These are phyloP conservation scores for Neosalanx taihuensis DNA, from an alignment of 2,797 vertebrate species.

Conservation along the genomic window DNA sequence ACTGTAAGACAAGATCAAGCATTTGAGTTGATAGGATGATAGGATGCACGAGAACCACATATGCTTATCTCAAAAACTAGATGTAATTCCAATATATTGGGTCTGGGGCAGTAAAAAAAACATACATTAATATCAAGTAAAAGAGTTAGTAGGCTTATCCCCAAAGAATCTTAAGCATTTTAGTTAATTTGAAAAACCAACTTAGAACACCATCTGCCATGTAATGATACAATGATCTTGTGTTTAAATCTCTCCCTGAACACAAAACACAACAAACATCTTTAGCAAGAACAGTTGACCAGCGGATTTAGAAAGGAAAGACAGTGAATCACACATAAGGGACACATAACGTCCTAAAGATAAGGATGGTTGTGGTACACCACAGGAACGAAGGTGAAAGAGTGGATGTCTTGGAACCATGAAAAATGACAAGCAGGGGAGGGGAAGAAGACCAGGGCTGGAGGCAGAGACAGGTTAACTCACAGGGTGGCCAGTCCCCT, in stretches of 20 bases:
- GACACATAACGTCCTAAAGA: background rate
- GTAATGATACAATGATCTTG: too few species aligned
- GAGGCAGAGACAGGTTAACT: constrained; percentile 48
- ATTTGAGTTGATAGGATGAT: background rate
- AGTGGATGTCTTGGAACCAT: background rate
- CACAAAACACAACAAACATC: background rate
- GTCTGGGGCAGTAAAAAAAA: too few species aligned
- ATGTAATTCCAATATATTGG: background rate
- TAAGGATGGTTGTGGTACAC: background rate
- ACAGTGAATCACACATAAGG: background rate
- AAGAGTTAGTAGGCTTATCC: background rate
- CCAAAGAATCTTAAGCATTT: background rate
- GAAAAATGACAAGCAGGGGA: background rate
- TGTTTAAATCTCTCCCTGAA: background rate
- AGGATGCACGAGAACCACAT: background rate
- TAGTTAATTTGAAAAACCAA: background rate
- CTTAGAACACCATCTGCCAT: background rate
- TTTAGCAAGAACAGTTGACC: background rate
- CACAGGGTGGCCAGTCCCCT: constrained; percentile 72
- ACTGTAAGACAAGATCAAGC: background rate
- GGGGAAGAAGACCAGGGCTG: constrained; percentile 5
- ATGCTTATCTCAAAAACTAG: constrained; percentile 1
- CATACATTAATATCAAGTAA: background rate
- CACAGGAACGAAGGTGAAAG: background rate
- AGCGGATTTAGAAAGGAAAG: background rate